Evolutionary conservation across 2,888 invertebrate genomes (phyloP).

Genomic region (Cyrtodaria siliqua): DNA sequence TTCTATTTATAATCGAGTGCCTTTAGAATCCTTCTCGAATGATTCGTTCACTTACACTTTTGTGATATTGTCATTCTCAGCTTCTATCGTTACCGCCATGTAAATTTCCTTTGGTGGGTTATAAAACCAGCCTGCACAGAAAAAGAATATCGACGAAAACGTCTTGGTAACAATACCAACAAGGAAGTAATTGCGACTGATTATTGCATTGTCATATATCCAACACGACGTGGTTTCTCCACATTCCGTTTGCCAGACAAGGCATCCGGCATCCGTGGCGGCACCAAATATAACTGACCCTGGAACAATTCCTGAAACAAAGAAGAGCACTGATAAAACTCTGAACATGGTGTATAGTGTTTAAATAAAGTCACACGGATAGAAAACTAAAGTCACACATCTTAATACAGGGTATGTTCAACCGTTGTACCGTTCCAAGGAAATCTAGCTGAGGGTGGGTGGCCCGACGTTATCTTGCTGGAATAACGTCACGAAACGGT

Average conservation of each 20-base stretch:
- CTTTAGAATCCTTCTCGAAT: background rate
- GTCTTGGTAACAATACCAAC: conserved; percentile 56
- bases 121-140: conserved; percentile 62
- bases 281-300: conserved; percentile 66
- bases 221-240: conserved; percentile 66
- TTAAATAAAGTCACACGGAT: too few species aligned
- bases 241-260: conserved; percentile 72
- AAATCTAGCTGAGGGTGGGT: too few species aligned
- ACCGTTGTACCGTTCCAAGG: too few species aligned
- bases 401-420: too few species aligned
- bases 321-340: too few species aligned
- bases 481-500: too few species aligned
- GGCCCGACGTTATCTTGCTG: too few species aligned
- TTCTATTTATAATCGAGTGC: too few species aligned
- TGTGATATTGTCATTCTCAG: background rate
- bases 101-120: conserved; percentile 54
- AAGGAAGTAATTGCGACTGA: conserved; percentile 67
- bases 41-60: conserved; percentile 8
- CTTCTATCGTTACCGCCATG: conserved; percentile 1
- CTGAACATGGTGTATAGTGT: too few species aligned
- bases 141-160: conserved; percentile 54
- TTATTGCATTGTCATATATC: conserved; percentile 60
- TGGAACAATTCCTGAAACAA: conserved; percentile 64
- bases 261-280: conserved; percentile 64
- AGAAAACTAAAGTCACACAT: too few species aligned